These are phyloP conservation scores for Esox niger DNA, from an alignment of 2,113 vertebrate genomes.

Conservation along the genomic window DNA sequence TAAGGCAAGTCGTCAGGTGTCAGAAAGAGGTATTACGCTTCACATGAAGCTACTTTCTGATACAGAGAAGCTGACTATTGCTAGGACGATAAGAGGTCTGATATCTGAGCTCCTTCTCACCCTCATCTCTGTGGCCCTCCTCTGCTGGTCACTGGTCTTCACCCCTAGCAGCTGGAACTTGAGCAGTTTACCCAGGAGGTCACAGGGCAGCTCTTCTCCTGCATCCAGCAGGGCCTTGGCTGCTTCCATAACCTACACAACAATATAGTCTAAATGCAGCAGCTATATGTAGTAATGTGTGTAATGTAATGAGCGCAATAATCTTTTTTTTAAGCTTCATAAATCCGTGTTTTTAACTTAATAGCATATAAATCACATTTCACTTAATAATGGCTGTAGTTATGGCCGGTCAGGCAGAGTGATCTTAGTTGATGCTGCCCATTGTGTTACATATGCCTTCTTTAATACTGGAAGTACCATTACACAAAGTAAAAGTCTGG, in stretches of 20 bases:
- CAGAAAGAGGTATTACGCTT: too few relatives aligned
- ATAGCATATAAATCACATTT: too few relatives aligned
- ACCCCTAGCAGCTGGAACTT: constrained; percentile 86
- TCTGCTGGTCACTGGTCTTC: constrained; percentile 77
- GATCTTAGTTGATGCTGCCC: too few relatives aligned
- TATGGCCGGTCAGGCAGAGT: too few relatives aligned
- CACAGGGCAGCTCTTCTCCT: constrained; percentile 76
- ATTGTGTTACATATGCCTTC: too few relatives aligned
- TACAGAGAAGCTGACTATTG: too few relatives aligned
- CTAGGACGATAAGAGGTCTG: neutral
- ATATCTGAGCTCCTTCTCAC: constrained; percentile 44
- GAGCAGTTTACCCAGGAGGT: constrained; percentile 84
- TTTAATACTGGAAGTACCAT: too few relatives aligned
- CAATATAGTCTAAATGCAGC: neutral
- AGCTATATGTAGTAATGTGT: neutral
- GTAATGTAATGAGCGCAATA: neutral
- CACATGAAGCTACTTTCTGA: too few relatives aligned
- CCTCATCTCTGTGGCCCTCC: constrained; percentile 72
- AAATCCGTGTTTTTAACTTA: neutral
- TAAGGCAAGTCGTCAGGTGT: too few relatives aligned
- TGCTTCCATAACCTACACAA: constrained; percentile 72
- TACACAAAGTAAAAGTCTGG: too few relatives aligned
- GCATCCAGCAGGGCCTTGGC: constrained; percentile 78
- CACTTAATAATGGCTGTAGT: neutral
- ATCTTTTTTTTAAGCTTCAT: neutral